A percentile compares a stretch with the other conserved stretches of the same genome.
Conservation (phyloP, 2,797 vertebrate genomes). For the Aplochiton taeniatus region DNA sequence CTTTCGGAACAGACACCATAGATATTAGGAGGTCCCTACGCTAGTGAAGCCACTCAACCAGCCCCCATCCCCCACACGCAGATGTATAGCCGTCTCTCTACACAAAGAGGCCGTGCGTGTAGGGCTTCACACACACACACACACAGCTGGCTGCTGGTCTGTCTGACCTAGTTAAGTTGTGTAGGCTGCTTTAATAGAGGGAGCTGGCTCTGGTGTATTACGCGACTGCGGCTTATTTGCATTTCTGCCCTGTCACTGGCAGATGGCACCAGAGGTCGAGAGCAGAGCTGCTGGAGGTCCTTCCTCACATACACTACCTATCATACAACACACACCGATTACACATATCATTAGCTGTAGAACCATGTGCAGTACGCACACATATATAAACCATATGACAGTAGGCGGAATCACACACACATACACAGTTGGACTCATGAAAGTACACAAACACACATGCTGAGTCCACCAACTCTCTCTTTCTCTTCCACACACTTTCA, state of each 20-base stretch:
- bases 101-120: constrained; percentile 70
- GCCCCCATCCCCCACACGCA: constrained; percentile 55
- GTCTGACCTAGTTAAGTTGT: constrained; percentile 78
- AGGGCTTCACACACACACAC: constrained; percentile 4
- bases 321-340: constrained; percentile 12
- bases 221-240: constrained; percentile 71
- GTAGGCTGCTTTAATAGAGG: constrained; percentile 72
- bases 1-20: constrained; percentile 48
- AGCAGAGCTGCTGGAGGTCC: constrained; percentile 42
- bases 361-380: background rate
- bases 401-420: background rate
- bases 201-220: constrained; percentile 50
- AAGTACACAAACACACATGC: constrained; percentile 3
- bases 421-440: background rate
- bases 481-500: background rate
- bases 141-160: constrained; percentile 70
- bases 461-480: constrained; percentile 5
- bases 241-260: constrained; percentile 77
- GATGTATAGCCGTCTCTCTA: constrained; percentile 63
- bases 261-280: constrained; percentile 79
- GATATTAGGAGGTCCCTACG: constrained; percentile 56
- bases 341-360: background rate
- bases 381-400: too few species aligned
- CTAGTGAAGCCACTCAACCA: constrained; percentile 38
- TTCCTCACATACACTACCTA: constrained; percentile 14